Base-by-base conservation (phyloP, 1,140 invertebrate species). In the Trypoxylus dichotomus region DNA sequence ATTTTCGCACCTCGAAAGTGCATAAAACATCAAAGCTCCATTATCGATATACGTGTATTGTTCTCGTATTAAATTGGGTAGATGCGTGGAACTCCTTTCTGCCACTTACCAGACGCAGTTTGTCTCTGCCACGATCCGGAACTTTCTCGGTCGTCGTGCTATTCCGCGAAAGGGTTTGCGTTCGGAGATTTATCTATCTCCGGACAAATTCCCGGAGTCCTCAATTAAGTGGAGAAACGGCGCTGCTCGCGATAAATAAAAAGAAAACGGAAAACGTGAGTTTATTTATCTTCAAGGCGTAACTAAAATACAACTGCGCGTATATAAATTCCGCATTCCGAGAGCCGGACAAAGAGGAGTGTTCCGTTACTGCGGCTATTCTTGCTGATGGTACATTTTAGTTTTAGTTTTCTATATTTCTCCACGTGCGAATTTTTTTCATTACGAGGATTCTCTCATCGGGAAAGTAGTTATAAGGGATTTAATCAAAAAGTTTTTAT, bases 171-270 rank as follows among this genome's bases (percentile, higher is more conserved):
- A 68, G 60, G 60, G 60, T 68, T 68, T 68, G 24, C 60, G 24
- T 27, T 10, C 60, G 24, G 27, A 68, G 60, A 68, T 68, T 68
- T 68, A 68, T 68, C 8, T 68, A 68, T 27, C 60, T 68, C 60
- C 15, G 60, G 60, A 68, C 60, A 68, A 68, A 68, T 68, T 68
- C 60, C 27, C 60, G 24, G 60, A 68, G 21, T 24, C 60, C 60
- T 68, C 60, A 68, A 68, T 68, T 68, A 68, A 68, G 27, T 68
- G 60, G 27, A 68, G 60, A 68, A 68, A 68, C 60, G 60, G 27
- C 24, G 60, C 24, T 24, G 2, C 11, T 68, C 60, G 24, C 11
- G 60, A 68, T 25, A 68, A 29, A 68, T 68, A 68, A 68, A 68
- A 68, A 68, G 60, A 68, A 68, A 68, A 27, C 24, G 60, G 24